Percentiles rank a stretch among this genome's conserved stretches.
Conservation (phyloP, 1,140 invertebrate genomes). For the Drosophila ambigua region DNA sequence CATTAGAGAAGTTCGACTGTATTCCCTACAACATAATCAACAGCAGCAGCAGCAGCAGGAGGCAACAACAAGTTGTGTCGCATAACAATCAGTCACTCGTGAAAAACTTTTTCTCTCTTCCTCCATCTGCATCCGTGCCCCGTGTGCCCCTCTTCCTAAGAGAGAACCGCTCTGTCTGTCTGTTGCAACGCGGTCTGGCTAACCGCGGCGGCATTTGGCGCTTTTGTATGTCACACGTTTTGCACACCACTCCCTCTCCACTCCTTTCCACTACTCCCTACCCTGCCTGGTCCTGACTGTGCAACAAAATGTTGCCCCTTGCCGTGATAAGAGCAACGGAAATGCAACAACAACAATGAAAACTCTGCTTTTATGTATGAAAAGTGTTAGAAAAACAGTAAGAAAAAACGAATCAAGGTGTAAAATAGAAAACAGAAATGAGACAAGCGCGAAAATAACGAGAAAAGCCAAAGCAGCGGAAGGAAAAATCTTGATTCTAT, state of each 20-base stretch:
- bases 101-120: slow-evolving; percentile 3
- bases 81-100: slow-evolving; percentile 36
- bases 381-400: slow-evolving; percentile 1
- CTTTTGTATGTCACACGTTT: slow-evolving; percentile 42
- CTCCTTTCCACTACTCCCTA: background rate
- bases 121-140: background rate
- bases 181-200: background rate
- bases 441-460: slow-evolving; percentile 2
- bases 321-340: slow-evolving; percentile 53
- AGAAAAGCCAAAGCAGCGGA: slow-evolving; percentile 18
- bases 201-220: slow-evolving; percentile 33
- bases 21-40: slow-evolving; percentile 53
- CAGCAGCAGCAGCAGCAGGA: slow-evolving; percentile 23
- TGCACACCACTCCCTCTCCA: slow-evolving; percentile 21
- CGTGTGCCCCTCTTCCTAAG: background rate
- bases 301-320: slow-evolving; percentile 18
- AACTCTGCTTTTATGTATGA: slow-evolving; percentile 14
- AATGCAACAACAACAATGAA: slow-evolving; percentile 42
- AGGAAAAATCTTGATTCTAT: slow-evolving; percentile 39
- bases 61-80: slow-evolving; percentile 35
- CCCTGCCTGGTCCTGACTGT: slow-evolving; percentile 1
- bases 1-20: background rate
- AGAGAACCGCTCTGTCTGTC: too few relatives aligned
- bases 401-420: background rate
- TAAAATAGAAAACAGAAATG: slow-evolving; percentile 11